phyloP scores from a whole-genome alignment of 2,888 invertebrate species.

The Drosophila ustulata region DNA sequence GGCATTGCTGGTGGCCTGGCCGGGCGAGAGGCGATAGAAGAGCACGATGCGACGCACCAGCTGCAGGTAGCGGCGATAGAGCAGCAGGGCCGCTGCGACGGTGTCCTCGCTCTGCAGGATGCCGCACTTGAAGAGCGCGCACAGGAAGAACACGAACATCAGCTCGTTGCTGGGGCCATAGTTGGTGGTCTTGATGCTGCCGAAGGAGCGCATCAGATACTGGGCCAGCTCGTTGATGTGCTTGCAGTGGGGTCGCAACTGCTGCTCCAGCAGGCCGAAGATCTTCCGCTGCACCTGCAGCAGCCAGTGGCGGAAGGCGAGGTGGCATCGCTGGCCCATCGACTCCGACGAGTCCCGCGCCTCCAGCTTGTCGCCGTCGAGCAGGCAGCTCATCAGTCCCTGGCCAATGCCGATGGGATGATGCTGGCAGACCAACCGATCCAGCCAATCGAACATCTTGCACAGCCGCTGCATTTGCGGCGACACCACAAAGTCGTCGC shows the following conservation, averaged over 20 bases:
- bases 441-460: conserved; percentile 89
- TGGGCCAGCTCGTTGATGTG: conserved; percentile 91
- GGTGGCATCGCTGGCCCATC: conserved; percentile 86
- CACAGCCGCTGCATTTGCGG: conserved; percentile 87
- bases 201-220: conserved; percentile 96
- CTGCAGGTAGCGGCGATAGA: conserved; percentile 90
- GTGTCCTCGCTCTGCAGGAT: conserved; percentile 91
- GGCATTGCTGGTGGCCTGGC: conserved; percentile 90
- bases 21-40: conserved; percentile 98
- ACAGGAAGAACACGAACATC: conserved; percentile 97
- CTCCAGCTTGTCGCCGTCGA: background rate
- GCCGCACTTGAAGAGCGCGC: conserved; percentile 95
- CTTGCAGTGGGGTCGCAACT: conserved; percentile 87
- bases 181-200: conserved; percentile 97
- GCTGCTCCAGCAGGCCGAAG: conserved; percentile 88
- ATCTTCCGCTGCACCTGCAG: conserved; percentile 88
- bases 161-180: conserved; percentile 99
- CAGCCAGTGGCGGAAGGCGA: conserved; percentile 94
- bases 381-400: conserved; percentile 15
- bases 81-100: conserved; percentile 88
- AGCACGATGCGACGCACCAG: conserved; percentile 94
- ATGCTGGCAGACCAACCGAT: conserved; percentile 88
- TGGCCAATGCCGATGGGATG: conserved; percentile 36
- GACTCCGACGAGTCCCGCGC: conserved; percentile 85
- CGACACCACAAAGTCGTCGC: conserved; percentile 87